A percentile compares a stretch with the other conserved stretches of the same genome.
Conservation (phyloP, 2,888 invertebrate species). For the Hanleya hanleyi region DNA sequence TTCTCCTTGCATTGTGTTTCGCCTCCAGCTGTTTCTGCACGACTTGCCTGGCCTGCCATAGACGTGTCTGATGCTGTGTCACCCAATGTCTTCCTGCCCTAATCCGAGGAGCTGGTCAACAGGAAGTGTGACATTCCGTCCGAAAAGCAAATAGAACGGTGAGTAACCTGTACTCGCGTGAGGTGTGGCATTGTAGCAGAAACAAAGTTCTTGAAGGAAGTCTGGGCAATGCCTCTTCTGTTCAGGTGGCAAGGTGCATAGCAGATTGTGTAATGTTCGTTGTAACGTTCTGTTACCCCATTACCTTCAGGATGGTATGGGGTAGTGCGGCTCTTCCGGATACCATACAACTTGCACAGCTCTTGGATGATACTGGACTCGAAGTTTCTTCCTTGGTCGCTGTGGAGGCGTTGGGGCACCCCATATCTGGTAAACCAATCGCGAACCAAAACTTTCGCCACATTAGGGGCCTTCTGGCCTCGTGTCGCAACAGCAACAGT, state of each 20-base stretch:
- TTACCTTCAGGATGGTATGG: conserved; percentile 30
- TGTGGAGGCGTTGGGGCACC: conserved; percentile 21
- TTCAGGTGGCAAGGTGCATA: conserved; percentile 16
- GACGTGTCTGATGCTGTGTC: conserved; percentile 8
- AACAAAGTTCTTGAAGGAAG: conserved; percentile 20
- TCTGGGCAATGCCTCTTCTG: conserved; percentile 27
- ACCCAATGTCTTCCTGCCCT: conserved; percentile 5
- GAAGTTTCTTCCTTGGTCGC: conserved; percentile 26
- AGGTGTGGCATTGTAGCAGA: conserved; percentile 14
- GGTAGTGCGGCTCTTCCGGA: conserved; percentile 19
- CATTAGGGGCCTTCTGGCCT: conserved; percentile 24
- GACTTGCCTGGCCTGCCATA: not conserved
- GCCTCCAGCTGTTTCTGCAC: conserved; percentile 1
- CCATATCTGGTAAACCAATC: conserved; percentile 29
- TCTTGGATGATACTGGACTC: conserved; percentile 5
- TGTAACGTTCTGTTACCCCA: conserved; percentile 22
- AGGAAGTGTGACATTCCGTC: not conserved
- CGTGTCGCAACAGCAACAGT: conserved; percentile 19
- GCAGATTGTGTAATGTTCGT: conserved; percentile 25
- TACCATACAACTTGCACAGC: conserved; percentile 23
- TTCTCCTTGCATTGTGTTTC: not conserved
- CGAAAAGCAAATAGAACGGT: conserved; percentile 1
- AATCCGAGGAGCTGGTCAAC: not conserved
- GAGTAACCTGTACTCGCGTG: conserved; percentile 12
- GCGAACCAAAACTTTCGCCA: conserved; percentile 21